These are phyloP conservation scores for Paracyclopina nana DNA, from an alignment of 1,140 invertebrate genomes.

Conservation along the genomic window DNA sequence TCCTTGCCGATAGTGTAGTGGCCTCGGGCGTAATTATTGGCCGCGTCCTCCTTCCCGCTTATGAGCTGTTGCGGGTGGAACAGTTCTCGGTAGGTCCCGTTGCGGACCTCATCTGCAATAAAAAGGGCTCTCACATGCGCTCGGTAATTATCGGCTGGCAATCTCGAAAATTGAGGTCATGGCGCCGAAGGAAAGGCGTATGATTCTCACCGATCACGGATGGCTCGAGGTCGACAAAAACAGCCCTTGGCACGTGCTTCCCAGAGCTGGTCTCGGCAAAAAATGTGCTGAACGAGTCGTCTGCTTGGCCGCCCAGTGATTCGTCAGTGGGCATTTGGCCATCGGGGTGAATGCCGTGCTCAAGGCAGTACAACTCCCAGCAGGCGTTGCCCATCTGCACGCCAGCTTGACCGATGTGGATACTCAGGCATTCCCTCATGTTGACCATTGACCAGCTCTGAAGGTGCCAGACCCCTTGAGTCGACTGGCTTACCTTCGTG, in stretches of 20 bases:
- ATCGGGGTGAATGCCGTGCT: conserved; percentile 72
- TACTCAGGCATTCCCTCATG: conserved; percentile 51
- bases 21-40: conserved; percentile 34
- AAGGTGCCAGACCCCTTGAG: too few species aligned
- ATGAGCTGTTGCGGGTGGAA: conserved; percentile 37
- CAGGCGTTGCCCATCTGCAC: conserved; percentile 68
- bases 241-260: conserved; percentile 25
- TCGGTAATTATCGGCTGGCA: too few species aligned
- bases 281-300: conserved; percentile 34
- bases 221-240: conserved; percentile 22
- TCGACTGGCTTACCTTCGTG: too few species aligned
- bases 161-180: too few species aligned
- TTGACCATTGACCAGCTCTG: too few species aligned
- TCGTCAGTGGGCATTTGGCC: conserved; percentile 46
- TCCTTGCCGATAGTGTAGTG: conserved; percentile 38
- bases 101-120: conserved; percentile 33
- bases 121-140: too few species aligned
- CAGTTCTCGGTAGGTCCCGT: conserved; percentile 32
- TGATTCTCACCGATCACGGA: conserved; percentile 22
- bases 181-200: too few species aligned
- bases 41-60: conserved; percentile 36
- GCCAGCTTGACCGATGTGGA: conserved; percentile 69
- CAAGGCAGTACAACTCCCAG: conserved; percentile 64
- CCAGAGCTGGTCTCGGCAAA: conserved; percentile 33
- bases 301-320: conserved; percentile 26